A percentile compares a stretch with the other conserved stretches of the same genome.
Evolutionary conservation across 2,888 invertebrate genomes (phyloP).

Genomic region (Pollenia griseotomentosa): DNA sequence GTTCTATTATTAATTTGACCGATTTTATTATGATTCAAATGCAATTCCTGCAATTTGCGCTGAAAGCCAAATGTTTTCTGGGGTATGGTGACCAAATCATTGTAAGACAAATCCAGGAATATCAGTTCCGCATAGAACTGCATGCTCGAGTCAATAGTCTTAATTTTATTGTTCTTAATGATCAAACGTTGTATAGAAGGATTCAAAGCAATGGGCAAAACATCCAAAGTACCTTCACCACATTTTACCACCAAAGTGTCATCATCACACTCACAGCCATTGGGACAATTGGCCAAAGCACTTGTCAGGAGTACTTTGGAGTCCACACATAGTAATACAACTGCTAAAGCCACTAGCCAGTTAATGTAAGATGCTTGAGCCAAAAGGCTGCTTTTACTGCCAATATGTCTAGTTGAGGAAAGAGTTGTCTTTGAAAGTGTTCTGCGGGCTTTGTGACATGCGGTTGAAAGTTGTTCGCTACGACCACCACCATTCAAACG

Average conservation of each 20-base stretch:
- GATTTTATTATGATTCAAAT: conserved; percentile 93
- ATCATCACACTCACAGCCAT: conserved; percentile 94
- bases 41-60: conserved; percentile 92
- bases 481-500: conserved; percentile 45
- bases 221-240: conserved; percentile 93
- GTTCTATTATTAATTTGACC: conserved; percentile 92
- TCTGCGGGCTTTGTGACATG: conserved; percentile 42
- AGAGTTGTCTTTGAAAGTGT: neutral
- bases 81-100: conserved; percentile 93
- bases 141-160: conserved; percentile 94
- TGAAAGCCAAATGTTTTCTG: conserved; percentile 91
- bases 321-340: conserved; percentile 74
- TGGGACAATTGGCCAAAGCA: conserved; percentile 91
- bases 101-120: conserved; percentile 93
- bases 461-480: conserved; percentile 1
- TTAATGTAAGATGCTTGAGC: conserved; percentile 19
- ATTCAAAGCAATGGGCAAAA: conserved; percentile 95
- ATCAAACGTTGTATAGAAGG: conserved; percentile 94
- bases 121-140: conserved; percentile 95
- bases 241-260: conserved; percentile 94
- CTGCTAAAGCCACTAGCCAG: conserved; percentile 74
- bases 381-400: neutral
- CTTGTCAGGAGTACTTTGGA: conserved; percentile 74
- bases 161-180: conserved; percentile 93
- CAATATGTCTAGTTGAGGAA: neutral